Base-by-base conservation (phyloP, 2,888 invertebrate genomes). In the Drepana falcataria region DNA sequence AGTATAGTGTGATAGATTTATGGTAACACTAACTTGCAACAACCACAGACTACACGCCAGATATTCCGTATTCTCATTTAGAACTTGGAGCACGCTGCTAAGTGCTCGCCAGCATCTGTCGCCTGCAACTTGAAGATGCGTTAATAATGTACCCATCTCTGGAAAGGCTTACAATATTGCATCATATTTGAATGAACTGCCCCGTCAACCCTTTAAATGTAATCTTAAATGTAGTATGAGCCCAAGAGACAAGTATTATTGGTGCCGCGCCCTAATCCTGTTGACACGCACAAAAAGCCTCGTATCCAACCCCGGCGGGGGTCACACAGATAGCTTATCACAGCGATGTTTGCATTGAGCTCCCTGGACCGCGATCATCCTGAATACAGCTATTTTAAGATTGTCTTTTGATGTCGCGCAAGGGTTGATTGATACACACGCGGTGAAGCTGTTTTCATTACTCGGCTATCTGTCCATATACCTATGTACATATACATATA, bases 261-360 rank as follows among this genome's bases (percentile, higher is more conserved):
- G 51, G 57, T 63, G 66, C 65, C 64, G 59, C 53, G 55, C 53
- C 65, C 68, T 68, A 69, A 71, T 71, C 71, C 71, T 68, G 66
- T 65, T 68, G 66, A 71, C 69, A 53, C 62, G 59, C 52, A 66
- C 66, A 64, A 67, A 71, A 69, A 65, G 60, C 57, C 54, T 55
- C 57, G 55, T 54, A 56, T 58, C 61, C 63, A 68, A 70, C 69
- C 63, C 58, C 59, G 33, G 7, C 9, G 6, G 3, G 44, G 44
- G 44, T 44, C 44, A 61, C 56, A 57, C 60, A 58, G 64, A 64
- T 66, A 64, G 55, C 64, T 54, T 60, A 67, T 67, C 63, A 44
- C 44, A 9, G 3, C 9, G 44, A 7, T 44, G 44, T 44, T 44
- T 44, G 44, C 9, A 9, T 44, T 9, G 44, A 9, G 44, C 9